Evolutionary conservation across 2,888 invertebrate genomes (phyloP), one percentile per base, ranked within the genome.

Genomic region (Tridacna gigas): DNA sequence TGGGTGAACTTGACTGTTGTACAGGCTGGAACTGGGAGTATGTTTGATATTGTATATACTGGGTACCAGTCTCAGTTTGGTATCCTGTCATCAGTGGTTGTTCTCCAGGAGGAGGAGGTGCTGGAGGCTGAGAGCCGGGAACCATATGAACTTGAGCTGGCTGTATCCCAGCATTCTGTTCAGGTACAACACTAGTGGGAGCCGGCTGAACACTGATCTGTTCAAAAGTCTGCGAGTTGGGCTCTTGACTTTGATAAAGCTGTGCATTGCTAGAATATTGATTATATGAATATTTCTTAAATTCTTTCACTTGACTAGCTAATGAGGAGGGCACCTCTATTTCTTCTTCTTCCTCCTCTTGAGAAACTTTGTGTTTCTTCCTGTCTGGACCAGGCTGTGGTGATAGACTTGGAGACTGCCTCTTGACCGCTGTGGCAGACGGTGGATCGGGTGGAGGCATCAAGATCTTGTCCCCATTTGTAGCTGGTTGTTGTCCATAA

Each of bases 381-480:
- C 77, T 81, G 67, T 84, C 84, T n/a, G 73, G 79, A 0, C 74
- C 77, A 51, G 61, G 47, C 56, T 74, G 77, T 12, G 73, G 81
- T 45, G 84, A 80, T 22, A 83, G 67, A 26, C 83, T 77, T 15
- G 83, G 79, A 26, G 80, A 77, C 26, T 78, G 81, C 26, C 81
- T 69, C 60, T 81, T 84, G 22, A 79, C 61, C 7, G 22, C 65
- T 15, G 28, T 75, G 18, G 22, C 61, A 37, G 75, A 2, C 15
- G 83, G 86, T 20, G 84, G 79, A 48, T 89, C 82, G 15, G 91
- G 91, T 22, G 91, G 91, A 45, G 91, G 91, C 91, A 91, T 91
- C 56, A 89, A 74, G 26, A 84, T 79, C 47, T 89, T 85, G 79
- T 90, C 90, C 37, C 79, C 63, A 67, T 83, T 83, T 48, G 65